phyloP scores from a whole-genome alignment of 2,888 invertebrate genomes.

The Pogonocherus hispidulus region DNA sequence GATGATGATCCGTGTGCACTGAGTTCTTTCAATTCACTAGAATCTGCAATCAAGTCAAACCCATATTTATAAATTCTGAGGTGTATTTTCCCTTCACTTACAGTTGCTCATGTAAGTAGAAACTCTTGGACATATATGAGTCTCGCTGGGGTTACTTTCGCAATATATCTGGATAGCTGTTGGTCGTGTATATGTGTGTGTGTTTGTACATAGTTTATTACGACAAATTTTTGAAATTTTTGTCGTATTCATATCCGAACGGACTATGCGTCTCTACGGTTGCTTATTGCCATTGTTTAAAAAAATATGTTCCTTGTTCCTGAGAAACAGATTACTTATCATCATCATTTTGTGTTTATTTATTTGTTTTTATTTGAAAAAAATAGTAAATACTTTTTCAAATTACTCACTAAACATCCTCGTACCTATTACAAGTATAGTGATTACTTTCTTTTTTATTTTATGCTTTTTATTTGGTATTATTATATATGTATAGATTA shows the following conservation, averaged over 20 bases:
- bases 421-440: too few species aligned
- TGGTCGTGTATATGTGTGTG: constrained; percentile 24
- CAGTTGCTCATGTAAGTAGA: constrained; percentile 60
- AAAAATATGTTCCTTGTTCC: too few species aligned
- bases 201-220: not conserved
- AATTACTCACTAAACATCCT: too few species aligned
- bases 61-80: constrained; percentile 67
- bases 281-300: too few species aligned
- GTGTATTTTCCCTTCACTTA: constrained; percentile 67
- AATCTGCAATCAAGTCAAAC: constrained; percentile 61
- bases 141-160: not conserved
- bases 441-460: not conserved
- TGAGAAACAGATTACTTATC: too few species aligned
- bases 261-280: not conserved
- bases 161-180: constrained; percentile 1
- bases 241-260: constrained; percentile 31
- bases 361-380: too few species aligned
- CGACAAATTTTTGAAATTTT: constrained; percentile 48
- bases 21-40: constrained; percentile 63
- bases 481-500: not conserved
- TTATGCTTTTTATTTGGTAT: not conserved
- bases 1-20: constrained; percentile 59
- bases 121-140: constrained; percentile 37
- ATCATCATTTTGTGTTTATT: too few species aligned
- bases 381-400: too few species aligned